Base-by-base conservation (phyloP, 1,140 invertebrate genomes). In the Drosophila prosaltans region DNA sequence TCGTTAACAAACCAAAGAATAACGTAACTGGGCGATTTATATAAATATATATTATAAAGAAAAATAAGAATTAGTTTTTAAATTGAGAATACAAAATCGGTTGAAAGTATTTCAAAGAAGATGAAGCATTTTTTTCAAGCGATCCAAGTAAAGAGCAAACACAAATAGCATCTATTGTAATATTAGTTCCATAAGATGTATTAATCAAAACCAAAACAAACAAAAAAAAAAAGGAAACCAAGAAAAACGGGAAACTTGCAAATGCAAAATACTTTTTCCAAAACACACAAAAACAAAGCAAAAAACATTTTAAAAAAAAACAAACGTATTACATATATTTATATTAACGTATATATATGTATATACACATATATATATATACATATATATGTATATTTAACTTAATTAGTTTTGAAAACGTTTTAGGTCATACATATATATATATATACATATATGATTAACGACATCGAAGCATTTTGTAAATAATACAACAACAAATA, bases 381-480 rank as follows among this genome's bases (percentile, higher is more conserved):
- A 72, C 67, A 75, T 72, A 69, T 63, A 48, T 76, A 85, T 80
- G 78, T 86, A 81, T 76, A 85, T 78, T 74, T 81, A 78, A 82
- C 75, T 76, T 82, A 75, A 86, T 70, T 86, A 86, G 83, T 88
- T 88, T 86, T 74, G 80, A 82, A 85, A 86, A 82, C 83, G 65
- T 88, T 86, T 82, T 88, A 88, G 82, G 74, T 86, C 82, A 82
- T 82, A 78, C 59, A 71, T 43, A 71, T 68, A 72, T 40, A 65
- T 62, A 61, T 68, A 67, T 40, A 40, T 61, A 62, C 55, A 59
- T 70, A 64, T 71, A 80, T 66, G 73, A 62, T 74, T 88, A 88
- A 81, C 78, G 83, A 89, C 84, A 89, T 89, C 84, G 84, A 89
- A 89, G 85, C 81, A 89, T 89, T 89, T 88, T 89, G 84, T 89